Evolutionary conservation across 1,140 invertebrate genomes (phyloP), one percentile per base, ranked within the genome.

Genomic region (Drosophila funebris): DNA sequence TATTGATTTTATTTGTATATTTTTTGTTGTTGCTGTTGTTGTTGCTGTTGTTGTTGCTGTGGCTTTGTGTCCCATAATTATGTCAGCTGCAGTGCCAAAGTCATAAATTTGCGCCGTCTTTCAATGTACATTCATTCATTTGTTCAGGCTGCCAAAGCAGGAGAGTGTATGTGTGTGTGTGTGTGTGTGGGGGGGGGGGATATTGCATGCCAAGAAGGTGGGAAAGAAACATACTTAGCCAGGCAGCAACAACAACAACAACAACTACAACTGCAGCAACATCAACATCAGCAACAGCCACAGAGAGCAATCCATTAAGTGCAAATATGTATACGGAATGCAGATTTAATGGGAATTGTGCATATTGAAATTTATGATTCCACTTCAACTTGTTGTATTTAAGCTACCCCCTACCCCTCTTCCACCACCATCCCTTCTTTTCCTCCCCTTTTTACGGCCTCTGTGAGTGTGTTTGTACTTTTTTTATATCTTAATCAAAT

Each of bases 1-100:
- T 85, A 85, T 85, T 85, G 81, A 85, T 85, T 85, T 87, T 85
- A 81, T 87, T 87, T 78, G 62, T 81, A 43, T 43, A 24, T 13
- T n/a, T 16, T 37, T 41, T 58, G 58, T 78, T 37, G 46, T 66
- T 60, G 20, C 33, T 60, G 36, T 50, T 61, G 37, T 50, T 57
- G 37, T 44, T 53, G 64, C 50, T 31, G 29, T 39, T 50, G 37
- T 36, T 60, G 66, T 43, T 73, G 53, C 63, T 71, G 77, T 64
- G 50, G 81, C 74, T 84, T 77, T 68, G 66, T 68, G 74, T 81
- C 48, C 81, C 78, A 85, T 82, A 85, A 85, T 85, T 85, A 85
- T 85, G 81, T 85, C 83, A 85, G 74, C 67, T 85, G 81, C 81
- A 81, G 74, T 81, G 66, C 73, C 81, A 87, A 64, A 85, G 79